phyloP scores from a whole-genome alignment of 2,888 invertebrate species.

The Hyalella azteca region DNA sequence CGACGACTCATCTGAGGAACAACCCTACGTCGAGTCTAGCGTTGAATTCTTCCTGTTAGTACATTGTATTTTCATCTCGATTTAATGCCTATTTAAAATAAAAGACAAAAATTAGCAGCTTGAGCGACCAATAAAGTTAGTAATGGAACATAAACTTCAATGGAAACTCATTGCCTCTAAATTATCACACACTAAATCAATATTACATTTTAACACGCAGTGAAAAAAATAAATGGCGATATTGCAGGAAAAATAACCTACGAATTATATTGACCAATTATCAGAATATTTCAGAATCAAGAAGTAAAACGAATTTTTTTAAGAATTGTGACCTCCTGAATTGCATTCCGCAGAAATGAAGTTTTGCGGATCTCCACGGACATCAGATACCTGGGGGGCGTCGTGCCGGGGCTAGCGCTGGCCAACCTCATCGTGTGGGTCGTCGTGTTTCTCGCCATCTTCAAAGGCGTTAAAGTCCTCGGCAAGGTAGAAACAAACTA shows the following conservation, averaged over 20 bases:
- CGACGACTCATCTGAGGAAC: neutral
- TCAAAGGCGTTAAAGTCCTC: conserved; percentile 84
- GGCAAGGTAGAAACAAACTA: conserved; percentile 71
- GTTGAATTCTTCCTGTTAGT: conserved; percentile 26
- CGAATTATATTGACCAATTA: no score
- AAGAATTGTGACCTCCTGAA: no score
- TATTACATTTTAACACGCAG: no score
- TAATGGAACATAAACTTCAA: no score
- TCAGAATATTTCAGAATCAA: no score
- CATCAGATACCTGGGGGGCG: conserved; percentile 75
- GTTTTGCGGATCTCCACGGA: conserved; percentile 78
- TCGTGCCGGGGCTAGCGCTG: conserved; percentile 81
- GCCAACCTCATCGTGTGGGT: conserved; percentile 80
- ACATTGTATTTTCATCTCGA: neutral
- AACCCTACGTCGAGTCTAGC: neutral
- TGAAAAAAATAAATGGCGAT: no score
- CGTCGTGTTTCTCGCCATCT: conserved; percentile 81
- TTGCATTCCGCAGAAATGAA: conserved; percentile 79
- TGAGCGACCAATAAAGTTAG: no score
- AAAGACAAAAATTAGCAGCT: no score
- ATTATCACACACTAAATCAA: no score
- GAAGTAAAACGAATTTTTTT: no score
- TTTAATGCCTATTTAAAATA: neutral
- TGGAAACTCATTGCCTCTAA: no score
- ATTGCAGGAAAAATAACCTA: no score